phyloP scores from a whole-genome alignment of 2,888 invertebrate species.

The Ernsta delagoae region DNA sequence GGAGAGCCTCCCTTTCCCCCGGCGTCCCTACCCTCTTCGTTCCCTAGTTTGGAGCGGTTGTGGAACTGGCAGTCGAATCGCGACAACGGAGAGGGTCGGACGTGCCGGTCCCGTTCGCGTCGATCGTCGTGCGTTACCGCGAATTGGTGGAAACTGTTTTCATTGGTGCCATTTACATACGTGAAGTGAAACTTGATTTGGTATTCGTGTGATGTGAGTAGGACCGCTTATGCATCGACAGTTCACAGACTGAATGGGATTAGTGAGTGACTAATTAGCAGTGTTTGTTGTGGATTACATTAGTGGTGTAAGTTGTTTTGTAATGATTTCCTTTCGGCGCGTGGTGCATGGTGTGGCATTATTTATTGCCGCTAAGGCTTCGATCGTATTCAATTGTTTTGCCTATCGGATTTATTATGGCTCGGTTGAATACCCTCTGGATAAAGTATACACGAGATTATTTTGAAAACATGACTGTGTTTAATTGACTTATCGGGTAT shows the following conservation, averaged over 20 bases:
- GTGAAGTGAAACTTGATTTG: conserved; percentile 76
- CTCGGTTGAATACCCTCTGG: conserved; percentile 27
- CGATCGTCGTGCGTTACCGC: conserved; percentile 52
- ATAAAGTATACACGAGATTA: conserved; percentile 18
- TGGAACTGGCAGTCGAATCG: conserved; percentile 60
- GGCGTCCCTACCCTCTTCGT: conserved; percentile 60
- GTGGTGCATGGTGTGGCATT: conserved; percentile 30
- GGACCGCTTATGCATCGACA: conserved; percentile 43
- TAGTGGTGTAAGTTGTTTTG: conserved; percentile 44
- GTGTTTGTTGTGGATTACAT: conserved; percentile 44
- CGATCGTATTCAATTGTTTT: conserved; percentile 34
- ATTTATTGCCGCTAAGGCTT: conserved; percentile 20
- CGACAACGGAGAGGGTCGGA: conserved; percentile 62
- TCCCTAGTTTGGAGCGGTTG: conserved; percentile 52
- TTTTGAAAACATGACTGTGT: conserved; percentile 29
- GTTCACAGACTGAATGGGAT: conserved; percentile 41
- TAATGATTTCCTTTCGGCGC: conserved; percentile 33
- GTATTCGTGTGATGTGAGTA: conserved; percentile 66
- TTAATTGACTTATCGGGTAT: conserved; percentile 25
- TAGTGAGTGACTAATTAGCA: conserved; percentile 44
- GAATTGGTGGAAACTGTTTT: conserved; percentile 72
- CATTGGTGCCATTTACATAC: conserved; percentile 72
- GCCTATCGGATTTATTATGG: conserved; percentile 33
- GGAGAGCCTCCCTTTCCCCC: conserved; percentile 67
- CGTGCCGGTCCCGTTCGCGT: conserved; percentile 48